Percentiles rank a stretch among this genome's conserved stretches.
These are phyloP conservation scores for Caenorhabditis doughertyi DNA, from an alignment of 2,888 invertebrate genomes.

Conservation along the genomic window DNA sequence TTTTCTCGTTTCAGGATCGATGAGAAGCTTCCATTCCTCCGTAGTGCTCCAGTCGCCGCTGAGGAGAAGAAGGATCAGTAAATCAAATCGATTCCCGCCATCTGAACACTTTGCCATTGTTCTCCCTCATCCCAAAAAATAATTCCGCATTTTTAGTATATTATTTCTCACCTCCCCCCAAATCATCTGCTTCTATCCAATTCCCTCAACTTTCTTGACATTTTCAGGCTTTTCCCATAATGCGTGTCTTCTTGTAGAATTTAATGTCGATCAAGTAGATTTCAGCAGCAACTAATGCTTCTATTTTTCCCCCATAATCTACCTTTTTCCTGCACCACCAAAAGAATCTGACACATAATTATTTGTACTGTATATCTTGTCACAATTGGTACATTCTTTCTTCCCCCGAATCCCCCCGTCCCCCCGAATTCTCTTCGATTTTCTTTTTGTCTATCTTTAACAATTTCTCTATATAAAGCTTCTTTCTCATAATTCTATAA, in stretches of 20 bases:
- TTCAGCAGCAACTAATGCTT: conserved; percentile 36
- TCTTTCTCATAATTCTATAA: conserved; percentile 11
- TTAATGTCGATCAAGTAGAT: conserved; percentile 60
- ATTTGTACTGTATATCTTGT: conserved; percentile 63
- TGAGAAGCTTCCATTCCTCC: conserved; percentile 81
- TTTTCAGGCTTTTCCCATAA: conserved; percentile 61
- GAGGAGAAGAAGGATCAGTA: conserved; percentile 77
- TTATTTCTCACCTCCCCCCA: conserved; percentile 7
- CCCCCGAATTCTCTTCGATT: neutral
- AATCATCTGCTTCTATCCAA: conserved; percentile 9
- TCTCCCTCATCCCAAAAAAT: conserved; percentile 38
- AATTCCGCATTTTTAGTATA: conserved; percentile 48
- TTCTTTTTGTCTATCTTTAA: conserved; percentile 25
- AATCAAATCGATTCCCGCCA: conserved; percentile 27
- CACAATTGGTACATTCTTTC: conserved; percentile 51
- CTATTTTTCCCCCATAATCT: conserved; percentile 9
- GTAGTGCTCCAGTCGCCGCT: conserved; percentile 68
- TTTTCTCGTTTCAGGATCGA: conserved; percentile 76
- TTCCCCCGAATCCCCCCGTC: neutral
- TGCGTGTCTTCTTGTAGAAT: conserved; percentile 65
- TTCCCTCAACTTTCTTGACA: conserved; percentile 33
- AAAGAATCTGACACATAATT: conserved; percentile 46
- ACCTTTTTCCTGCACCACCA: conserved; percentile 7
- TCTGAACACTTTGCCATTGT: conserved; percentile 51
- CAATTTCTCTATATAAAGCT: conserved; percentile 56